Percentiles rank a stretch among this genome's conserved stretches.
These are phyloP conservation scores for Theristicus caerulescens DNA, from an alignment of 2,113 vertebrate genomes.

Conservation along the genomic window DNA sequence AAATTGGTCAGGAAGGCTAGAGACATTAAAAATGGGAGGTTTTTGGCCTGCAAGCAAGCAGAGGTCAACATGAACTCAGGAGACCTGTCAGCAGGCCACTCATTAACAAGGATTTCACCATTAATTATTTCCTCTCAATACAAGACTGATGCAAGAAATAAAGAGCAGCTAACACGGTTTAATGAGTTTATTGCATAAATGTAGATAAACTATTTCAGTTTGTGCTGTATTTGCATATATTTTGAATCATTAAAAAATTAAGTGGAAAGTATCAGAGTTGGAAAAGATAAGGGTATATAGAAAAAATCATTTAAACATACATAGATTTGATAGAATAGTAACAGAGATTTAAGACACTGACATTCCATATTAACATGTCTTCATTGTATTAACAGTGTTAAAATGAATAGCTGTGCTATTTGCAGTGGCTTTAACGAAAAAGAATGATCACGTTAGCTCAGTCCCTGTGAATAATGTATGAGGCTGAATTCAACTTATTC, in stretches of 20 bases:
- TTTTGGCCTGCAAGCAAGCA: constrained; percentile 47
- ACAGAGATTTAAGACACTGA: neutral
- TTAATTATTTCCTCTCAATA: constrained; percentile 63
- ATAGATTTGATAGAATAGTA: neutral
- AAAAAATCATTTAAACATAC: neutral
- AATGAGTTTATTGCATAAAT: constrained; percentile 47
- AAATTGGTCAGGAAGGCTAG: constrained; percentile 41
- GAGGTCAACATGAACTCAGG: constrained; percentile 52
- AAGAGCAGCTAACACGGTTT: constrained; percentile 7
- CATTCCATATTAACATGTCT: constrained; percentile 32
- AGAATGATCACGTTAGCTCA: constrained; percentile 58
- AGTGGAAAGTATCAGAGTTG: neutral
- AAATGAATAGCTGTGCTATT: constrained; percentile 61
- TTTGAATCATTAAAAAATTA: neutral
- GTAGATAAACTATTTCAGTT: neutral
- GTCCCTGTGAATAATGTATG: constrained; percentile 62
- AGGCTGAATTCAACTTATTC: constrained; percentile 53
- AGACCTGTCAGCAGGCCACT: constrained; percentile 39
- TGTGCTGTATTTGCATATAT: neutral
- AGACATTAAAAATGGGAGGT: constrained; percentile 31
- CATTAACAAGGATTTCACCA: constrained; percentile 56
- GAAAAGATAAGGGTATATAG: neutral
- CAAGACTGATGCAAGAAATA: constrained; percentile 8
- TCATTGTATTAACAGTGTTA: constrained; percentile 42
- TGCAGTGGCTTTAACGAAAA: constrained; percentile 25